Evolutionary conservation across 2,797 vertebrate genomes (phyloP).

Genomic region (Epinephelus awoara): DNA sequence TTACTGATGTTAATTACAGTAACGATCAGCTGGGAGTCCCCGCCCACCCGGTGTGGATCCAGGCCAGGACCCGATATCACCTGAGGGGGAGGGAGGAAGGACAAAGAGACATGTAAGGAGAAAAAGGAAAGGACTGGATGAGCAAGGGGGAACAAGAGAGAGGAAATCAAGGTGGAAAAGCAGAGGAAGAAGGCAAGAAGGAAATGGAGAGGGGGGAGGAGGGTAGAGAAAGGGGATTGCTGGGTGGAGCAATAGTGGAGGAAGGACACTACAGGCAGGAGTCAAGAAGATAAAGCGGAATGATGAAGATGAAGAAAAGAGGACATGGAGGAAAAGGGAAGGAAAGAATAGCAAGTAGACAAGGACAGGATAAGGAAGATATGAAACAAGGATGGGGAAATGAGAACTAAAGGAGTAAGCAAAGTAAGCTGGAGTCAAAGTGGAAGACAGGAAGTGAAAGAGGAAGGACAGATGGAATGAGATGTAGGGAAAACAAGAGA

Average conservation of each 20-base stretch:
- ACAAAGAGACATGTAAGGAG: slow-evolving; percentile 18
- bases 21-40: slow-evolving; percentile 71
- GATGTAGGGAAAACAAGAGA: background rate
- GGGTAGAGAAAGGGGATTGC: background rate
- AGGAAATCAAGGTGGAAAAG: background rate
- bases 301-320: background rate
- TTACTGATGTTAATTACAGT: slow-evolving; percentile 77
- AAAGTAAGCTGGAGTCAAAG: background rate
- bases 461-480: background rate
- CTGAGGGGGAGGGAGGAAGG: slow-evolving; percentile 44
- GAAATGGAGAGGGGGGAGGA: background rate
- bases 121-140: background rate
- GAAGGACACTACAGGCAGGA: background rate
- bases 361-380: too few species aligned
- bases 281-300: background rate
- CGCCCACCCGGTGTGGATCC: slow-evolving; percentile 34
- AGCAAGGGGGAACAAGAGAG: background rate
- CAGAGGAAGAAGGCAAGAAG: background rate
- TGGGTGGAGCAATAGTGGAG: too few species aligned
- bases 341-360: background rate
- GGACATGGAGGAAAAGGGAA: too few species aligned
- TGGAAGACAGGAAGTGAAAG: background rate
- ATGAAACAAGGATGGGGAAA: too few species aligned
- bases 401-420: background rate
- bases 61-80: slow-evolving; percentile 56